Evolutionary conservation across 2,113 vertebrate genomes (phyloP).

Genomic region (Beaufortia kweichowensis): DNA sequence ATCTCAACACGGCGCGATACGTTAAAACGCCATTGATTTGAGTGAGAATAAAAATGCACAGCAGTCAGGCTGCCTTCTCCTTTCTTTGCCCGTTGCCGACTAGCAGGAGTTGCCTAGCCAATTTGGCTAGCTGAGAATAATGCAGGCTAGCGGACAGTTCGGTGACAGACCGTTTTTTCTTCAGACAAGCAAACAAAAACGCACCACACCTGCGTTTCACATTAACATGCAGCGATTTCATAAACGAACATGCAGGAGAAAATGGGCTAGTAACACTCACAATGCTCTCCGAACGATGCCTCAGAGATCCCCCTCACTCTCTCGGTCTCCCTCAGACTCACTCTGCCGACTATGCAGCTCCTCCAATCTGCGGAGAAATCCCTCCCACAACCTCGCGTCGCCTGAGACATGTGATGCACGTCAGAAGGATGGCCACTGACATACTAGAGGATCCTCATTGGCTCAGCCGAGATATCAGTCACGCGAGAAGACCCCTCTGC

Average conservation of each 20-base stretch:
- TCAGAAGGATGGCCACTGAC: conserved; percentile 67
- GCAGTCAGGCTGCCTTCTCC: conserved; percentile 5
- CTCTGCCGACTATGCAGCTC: conserved; percentile 70
- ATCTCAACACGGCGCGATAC: background rate
- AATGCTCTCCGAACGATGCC: conserved; percentile 39
- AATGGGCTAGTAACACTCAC: conserved; percentile 45
- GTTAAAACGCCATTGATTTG: conserved; percentile 4
- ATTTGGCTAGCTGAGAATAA: conserved; percentile 48
- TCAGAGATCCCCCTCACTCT: conserved; percentile 65
- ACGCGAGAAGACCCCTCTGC: conserved; percentile 71
- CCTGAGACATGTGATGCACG: conserved; percentile 72
- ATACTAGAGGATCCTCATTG: conserved; percentile 71
- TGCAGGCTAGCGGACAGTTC: conserved; percentile 15
- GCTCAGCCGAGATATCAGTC: conserved; percentile 70
- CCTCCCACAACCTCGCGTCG: conserved; percentile 72
- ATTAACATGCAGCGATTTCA: background rate
- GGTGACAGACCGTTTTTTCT: background rate
- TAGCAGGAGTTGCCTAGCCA: conserved; percentile 40
- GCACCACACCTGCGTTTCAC: background rate
- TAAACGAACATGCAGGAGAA: conserved; percentile 11
- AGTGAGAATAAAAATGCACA: conserved; percentile 22
- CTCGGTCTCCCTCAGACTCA: conserved; percentile 74
- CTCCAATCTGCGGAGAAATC: conserved; percentile 69
- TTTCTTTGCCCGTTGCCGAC: conserved; percentile 19
- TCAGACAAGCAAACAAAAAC: background rate